Conservation (phyloP, 2,888 invertebrate genomes). For the Hetaerina titia region DNA sequence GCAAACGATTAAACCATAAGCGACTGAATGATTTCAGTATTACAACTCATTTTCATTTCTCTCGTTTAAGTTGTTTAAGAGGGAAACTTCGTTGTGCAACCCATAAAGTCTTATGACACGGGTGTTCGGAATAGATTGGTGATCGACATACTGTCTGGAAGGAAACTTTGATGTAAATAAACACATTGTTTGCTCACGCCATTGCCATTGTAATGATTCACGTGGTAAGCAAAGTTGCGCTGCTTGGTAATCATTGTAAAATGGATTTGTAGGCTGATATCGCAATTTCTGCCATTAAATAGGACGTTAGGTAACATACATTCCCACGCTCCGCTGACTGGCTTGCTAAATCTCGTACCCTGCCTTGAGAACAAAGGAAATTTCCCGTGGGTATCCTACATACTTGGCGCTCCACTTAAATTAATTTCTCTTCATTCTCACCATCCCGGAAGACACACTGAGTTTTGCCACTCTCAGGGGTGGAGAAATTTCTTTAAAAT, state of each 20-base stretch:
- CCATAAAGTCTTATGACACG: not conserved
- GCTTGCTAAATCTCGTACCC: not conserved
- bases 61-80: too few species aligned
- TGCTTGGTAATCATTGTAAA: not conserved
- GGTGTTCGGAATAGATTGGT: not conserved
- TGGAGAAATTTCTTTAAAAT: not conserved
- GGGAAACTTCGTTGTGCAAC: too few species aligned
- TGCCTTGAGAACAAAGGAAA: slow-evolving; percentile 4
- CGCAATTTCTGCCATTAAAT: slow-evolving; percentile 4
- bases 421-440: not conserved
- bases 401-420: not conserved
- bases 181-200: not conserved
- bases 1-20: not conserved
- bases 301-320: slow-evolving; percentile 29
- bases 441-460: not conserved
- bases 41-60: too few species aligned
- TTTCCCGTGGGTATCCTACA: not conserved
- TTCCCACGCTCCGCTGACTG: slow-evolving; percentile 35
- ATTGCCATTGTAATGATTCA: not conserved
- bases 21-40: not conserved
- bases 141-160: not conserved
- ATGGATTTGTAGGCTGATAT: not conserved
- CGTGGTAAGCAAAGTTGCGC: not conserved
- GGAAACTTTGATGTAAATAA: not conserved
- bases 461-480: not conserved